Conservation (phyloP, 2,888 invertebrate species). For the Drosophila phalerata region DNA sequence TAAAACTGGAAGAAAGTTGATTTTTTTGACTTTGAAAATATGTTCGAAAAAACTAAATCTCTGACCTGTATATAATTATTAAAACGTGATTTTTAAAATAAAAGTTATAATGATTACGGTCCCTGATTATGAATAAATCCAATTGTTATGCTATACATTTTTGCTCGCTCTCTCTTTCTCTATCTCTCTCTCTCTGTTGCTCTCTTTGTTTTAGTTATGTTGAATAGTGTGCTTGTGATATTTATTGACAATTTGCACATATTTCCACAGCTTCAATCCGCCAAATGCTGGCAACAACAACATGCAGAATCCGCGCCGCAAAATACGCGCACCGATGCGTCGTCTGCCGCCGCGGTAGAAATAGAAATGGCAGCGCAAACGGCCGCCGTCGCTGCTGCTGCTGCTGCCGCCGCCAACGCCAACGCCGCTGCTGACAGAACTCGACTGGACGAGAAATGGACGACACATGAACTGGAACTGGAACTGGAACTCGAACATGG, state of each 20-base stretch:
- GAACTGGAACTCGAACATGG: slow-evolving; percentile 1
- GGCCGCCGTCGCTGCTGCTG: slow-evolving; percentile 36
- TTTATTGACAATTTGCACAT: slow-evolving; percentile 10
- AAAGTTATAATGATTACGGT: no score
- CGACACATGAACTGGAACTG: slow-evolving; percentile 17
- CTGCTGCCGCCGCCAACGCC: slow-evolving; percentile 23
- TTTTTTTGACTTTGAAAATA: no score
- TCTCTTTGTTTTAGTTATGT: background rate
- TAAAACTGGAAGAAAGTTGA: no score
- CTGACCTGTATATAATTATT: no score
- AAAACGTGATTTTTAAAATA: no score
- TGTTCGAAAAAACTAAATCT: no score
- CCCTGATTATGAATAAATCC: background rate
- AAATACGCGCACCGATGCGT: slow-evolving; percentile 80
- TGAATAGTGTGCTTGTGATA: background rate
- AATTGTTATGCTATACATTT: slow-evolving; percentile 20
- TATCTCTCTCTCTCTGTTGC: slow-evolving; percentile 5
- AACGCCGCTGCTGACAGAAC: slow-evolving; percentile 18
- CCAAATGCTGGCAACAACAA: slow-evolving; percentile 65
- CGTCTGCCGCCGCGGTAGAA: slow-evolving; percentile 84
- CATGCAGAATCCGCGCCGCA: slow-evolving; percentile 79
- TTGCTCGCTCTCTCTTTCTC: slow-evolving; percentile 4
- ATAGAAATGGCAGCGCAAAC: slow-evolving; percentile 64
- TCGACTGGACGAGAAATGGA: slow-evolving; percentile 45
- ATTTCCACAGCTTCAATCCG: slow-evolving; percentile 78